phyloP scores from a whole-genome alignment of 2,113 vertebrate species.

The Xiphorhynchus elegans region DNA sequence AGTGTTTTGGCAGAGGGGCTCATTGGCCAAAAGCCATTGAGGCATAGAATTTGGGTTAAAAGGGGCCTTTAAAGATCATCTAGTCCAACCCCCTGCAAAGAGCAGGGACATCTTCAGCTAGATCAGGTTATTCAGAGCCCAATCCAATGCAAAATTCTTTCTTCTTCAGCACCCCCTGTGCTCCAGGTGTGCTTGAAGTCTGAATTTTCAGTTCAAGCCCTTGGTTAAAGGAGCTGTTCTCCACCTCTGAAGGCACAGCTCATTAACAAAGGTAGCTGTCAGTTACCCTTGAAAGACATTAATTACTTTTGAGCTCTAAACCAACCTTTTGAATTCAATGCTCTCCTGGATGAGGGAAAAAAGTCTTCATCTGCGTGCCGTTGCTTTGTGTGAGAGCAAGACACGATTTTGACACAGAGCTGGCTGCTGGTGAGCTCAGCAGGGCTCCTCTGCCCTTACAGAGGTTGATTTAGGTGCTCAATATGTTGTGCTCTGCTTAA shows the following conservation, averaged over 20 bases:
- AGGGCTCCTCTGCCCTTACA: neutral
- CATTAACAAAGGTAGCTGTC: neutral
- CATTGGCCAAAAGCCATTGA: neutral
- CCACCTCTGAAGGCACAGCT: neutral
- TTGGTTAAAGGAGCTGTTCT: neutral
- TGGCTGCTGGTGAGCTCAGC: neutral
- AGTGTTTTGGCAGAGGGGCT: rapidly evolving
- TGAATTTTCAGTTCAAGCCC: neutral
- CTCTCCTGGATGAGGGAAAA: neutral
- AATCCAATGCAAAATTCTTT: neutral
- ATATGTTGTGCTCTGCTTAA: rapidly evolving
- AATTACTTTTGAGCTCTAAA: neutral
- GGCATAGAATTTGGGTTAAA: neutral
- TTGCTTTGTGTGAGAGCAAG: neutral
- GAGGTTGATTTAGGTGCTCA: neutral
- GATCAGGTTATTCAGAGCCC: no score
- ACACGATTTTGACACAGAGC: neutral
- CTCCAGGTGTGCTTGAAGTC: neutral
- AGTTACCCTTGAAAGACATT: neutral
- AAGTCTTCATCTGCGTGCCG: neutral
- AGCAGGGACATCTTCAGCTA: neutral
- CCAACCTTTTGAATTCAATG: neutral
- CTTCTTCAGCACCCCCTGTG: neutral
- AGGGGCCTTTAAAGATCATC: neutral
- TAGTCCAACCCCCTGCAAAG: no score